These are phyloP conservation scores for Ligdia adustata DNA, from an alignment of 2,888 invertebrate genomes.

Conservation along the genomic window DNA sequence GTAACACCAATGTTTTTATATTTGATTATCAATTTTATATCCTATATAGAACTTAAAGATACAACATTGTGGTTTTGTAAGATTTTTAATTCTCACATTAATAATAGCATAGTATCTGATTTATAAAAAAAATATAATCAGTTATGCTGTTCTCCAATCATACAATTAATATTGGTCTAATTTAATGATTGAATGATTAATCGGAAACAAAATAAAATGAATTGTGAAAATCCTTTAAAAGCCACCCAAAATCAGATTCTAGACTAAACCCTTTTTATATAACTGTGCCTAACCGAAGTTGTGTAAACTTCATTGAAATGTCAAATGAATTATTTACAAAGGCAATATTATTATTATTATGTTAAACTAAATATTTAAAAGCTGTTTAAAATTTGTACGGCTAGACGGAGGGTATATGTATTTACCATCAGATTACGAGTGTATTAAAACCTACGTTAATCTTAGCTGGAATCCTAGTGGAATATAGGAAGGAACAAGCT, in stretches of 20 bases:
- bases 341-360: constrained; percentile 17
- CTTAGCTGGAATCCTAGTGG: constrained; percentile 56
- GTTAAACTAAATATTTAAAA: too few species aligned
- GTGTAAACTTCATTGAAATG: too few species aligned
- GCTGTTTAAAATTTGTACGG: constrained; percentile 36
- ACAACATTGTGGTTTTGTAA: constrained; percentile 5
- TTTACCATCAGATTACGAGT: constrained; percentile 30
- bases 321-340: constrained; percentile 25
- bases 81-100: neutral
- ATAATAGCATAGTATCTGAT: too few species aligned
- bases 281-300: too few species aligned
- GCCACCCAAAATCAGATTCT: too few species aligned
- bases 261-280: too few species aligned
- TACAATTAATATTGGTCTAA: too few species aligned
- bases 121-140: too few species aligned
- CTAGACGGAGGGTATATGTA: constrained; percentile 20
- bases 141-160: too few species aligned
- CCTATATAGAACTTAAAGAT: constrained; percentile 9
- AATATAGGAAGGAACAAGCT: constrained; percentile 45
- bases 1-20: constrained; percentile 63
- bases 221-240: too few species aligned
- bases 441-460: constrained; percentile 47
- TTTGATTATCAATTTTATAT: constrained; percentile 43
- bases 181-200: too few species aligned
- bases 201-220: too few species aligned